Percentiles rank a stretch among this genome's conserved stretches.
phyloP scores from a whole-genome alignment of 2,113 vertebrate genomes.

The Acinonyx jubatus region DNA sequence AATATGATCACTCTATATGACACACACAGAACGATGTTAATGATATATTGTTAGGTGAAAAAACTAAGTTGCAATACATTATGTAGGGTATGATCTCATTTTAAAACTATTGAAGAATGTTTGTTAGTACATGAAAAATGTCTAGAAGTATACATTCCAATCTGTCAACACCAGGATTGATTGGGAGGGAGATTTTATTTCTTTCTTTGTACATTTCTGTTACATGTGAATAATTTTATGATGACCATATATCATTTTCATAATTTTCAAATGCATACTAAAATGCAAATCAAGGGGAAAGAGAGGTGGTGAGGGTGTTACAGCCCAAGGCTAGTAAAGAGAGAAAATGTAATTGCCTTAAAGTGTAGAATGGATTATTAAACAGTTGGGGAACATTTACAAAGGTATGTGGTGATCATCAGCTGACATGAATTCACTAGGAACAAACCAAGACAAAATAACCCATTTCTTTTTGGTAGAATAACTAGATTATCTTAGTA shows the following conservation, averaged over 20 bases:
- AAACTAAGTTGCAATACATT: neutral
- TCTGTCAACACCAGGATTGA: neutral
- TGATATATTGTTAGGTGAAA: neutral
- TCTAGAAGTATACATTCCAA: neutral
- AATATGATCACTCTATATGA: neutral
- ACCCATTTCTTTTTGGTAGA: neutral
- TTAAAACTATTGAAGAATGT: neutral
- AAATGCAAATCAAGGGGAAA: neutral
- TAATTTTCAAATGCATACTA: constrained; percentile 29
- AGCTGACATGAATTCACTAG: neutral
- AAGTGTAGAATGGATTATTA: neutral
- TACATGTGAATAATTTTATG: neutral
- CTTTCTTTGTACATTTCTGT: constrained; percentile 30
- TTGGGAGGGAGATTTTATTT: neutral
- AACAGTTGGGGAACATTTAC: neutral
- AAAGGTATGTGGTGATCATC: neutral
- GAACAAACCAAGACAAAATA: neutral
- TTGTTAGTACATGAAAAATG: neutral
- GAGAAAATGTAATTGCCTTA: neutral
- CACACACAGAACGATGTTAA: neutral
- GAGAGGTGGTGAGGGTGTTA: neutral
- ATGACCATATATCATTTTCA: neutral
- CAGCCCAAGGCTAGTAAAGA: neutral
- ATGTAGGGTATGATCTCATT: neutral
- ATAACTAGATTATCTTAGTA: neutral